A percentile compares a stretch with the other conserved stretches of the same genome.
Evolutionary conservation across 2,888 invertebrate species (phyloP).

Genomic region (Lasius fuliginosus): DNA sequence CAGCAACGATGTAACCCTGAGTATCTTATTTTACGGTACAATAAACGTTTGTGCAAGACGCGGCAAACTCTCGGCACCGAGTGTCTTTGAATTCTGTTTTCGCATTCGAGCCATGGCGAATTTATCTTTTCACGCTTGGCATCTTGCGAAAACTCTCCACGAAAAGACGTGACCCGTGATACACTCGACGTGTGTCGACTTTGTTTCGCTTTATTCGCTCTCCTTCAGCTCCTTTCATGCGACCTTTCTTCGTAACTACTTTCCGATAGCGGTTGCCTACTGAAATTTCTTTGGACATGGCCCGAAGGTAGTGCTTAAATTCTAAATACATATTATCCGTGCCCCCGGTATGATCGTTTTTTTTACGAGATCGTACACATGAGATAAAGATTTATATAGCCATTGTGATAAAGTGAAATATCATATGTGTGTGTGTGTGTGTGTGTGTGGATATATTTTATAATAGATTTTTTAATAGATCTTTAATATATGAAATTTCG

Average conservation of each 20-base stretch:
- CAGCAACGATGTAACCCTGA: not conserved
- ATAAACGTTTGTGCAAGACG: constrained; percentile 21
- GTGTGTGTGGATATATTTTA: not conserved
- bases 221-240: not conserved
- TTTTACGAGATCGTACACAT: not conserved
- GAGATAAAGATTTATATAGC: not conserved
- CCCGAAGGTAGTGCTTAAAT: not conserved
- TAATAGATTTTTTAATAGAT: no score
- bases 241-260: constrained; percentile 17
- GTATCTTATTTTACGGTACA: constrained; percentile 39
- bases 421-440: no score
- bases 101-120: constrained; percentile 16
- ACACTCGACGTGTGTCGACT: constrained; percentile 24
- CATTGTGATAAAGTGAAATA: not conserved
- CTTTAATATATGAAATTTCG: not conserved
- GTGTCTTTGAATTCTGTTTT: constrained; percentile 42
- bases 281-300: not conserved
- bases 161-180: constrained; percentile 39
- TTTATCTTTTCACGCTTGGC: constrained; percentile 40
- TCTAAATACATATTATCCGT: not conserved
- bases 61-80: not conserved
- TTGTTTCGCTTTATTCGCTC: constrained; percentile 12
- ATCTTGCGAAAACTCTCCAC: constrained; percentile 14
- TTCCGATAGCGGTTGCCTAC: not conserved
- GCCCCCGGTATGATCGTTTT: not conserved